Conservation (phyloP, 2,888 invertebrate genomes). For the Agelastica alni region DNA sequence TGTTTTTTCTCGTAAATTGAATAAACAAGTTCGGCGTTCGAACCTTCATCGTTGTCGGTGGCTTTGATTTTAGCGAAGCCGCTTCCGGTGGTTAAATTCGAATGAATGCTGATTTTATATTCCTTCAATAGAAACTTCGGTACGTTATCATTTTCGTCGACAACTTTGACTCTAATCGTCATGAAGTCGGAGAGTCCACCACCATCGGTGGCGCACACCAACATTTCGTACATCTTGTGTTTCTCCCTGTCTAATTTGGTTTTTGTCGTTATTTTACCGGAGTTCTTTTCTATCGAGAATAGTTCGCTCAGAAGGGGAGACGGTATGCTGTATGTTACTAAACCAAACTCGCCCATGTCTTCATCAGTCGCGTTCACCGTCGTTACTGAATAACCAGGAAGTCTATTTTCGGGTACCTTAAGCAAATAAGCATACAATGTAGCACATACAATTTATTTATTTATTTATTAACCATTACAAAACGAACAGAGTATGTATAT, state of each 20-base stretch:
- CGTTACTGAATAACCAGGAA: slow-evolving; percentile 74
- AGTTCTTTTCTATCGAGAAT: slow-evolving; percentile 72
- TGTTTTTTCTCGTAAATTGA: slow-evolving; percentile 74
- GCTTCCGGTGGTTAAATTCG: slow-evolving; percentile 62
- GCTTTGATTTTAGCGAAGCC: slow-evolving; percentile 71
- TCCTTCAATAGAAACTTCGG: slow-evolving; percentile 77
- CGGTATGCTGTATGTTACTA: slow-evolving; percentile 76
- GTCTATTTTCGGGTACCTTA: slow-evolving; percentile 78
- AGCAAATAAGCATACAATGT: too few species aligned
- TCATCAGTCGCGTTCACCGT: slow-evolving; percentile 77
- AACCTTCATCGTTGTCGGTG: slow-evolving; percentile 77
- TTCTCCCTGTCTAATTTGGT: slow-evolving; percentile 73
- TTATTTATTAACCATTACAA: too few species aligned
- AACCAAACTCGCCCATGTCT: slow-evolving; percentile 78
- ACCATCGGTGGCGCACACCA: slow-evolving; percentile 80
- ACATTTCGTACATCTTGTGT: slow-evolving; percentile 72
- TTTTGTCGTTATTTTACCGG: slow-evolving; percentile 71
- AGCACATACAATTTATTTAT: too few species aligned
- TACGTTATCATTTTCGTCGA: slow-evolving; percentile 83
- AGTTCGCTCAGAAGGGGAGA: slow-evolving; percentile 73
- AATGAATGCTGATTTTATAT: slow-evolving; percentile 75
- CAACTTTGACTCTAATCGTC: slow-evolving; percentile 76
- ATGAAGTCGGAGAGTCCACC: slow-evolving; percentile 79
- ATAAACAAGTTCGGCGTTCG: slow-evolving; percentile 73
- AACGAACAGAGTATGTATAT: too few species aligned